phyloP scores from a whole-genome alignment of 2,113 vertebrate genomes.

The Hemibagrus wyckioides region DNA sequence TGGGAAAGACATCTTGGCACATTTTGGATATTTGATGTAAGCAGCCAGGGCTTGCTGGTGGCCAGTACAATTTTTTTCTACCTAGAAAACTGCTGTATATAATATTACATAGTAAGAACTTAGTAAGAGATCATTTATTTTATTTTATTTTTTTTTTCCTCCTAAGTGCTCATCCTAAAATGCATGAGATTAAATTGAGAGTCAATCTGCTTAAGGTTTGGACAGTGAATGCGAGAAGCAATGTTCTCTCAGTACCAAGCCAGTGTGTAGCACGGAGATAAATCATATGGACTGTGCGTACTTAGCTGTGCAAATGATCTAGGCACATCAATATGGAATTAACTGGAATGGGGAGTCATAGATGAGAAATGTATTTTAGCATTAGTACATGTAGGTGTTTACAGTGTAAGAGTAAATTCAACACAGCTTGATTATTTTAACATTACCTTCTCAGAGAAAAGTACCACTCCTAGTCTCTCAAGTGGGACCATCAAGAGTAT shows the following conservation, averaged over 20 bases:
- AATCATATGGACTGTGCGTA: neutral
- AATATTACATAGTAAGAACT: no score
- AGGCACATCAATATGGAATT: no score
- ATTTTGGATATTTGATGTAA: constrained; percentile 16
- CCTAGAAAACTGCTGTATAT: neutral
- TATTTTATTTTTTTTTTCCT: no score
- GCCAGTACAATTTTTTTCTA: neutral
- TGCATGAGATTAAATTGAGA: neutral
- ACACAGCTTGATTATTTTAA: neutral
- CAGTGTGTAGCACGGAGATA: neutral
- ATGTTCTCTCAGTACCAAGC: neutral
- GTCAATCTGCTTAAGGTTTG: neutral
- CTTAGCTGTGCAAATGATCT: neutral
- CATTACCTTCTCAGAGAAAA: no score
- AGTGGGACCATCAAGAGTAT: neutral
- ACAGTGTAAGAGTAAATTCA: neutral
- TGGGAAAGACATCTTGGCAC: neutral
- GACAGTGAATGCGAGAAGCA: neutral
- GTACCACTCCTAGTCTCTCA: neutral
- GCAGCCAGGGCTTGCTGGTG: neutral
- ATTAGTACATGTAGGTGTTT: neutral
- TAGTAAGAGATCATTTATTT: neutral
- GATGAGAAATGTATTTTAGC: neutral
- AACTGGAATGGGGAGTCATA: neutral
- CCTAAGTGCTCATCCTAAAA: neutral